Base-by-base conservation (phyloP, 2,113 vertebrate species). In the Chrysemys picta region DNA sequence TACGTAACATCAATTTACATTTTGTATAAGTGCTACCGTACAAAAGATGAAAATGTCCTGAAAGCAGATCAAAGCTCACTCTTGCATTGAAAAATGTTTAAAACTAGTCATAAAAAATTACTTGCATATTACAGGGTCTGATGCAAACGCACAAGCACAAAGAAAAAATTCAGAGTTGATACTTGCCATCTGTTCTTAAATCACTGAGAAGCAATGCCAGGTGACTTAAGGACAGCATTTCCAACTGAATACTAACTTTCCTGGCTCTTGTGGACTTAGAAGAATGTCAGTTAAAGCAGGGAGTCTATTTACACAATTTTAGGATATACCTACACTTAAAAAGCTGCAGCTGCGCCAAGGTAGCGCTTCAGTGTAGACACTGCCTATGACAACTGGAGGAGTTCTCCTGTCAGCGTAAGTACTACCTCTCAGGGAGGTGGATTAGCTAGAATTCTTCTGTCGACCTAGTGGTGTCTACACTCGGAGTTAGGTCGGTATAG, bases 61-160 rank as follows among this genome's bases (percentile, higher is more conserved):
- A 96, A 96, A 97, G 54, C n/a, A 95, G 93, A 96, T 91, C 92
- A 96, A 95, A 96, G n/a, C 78, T 88, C 79, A 94, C 89, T 95
- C 76, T 96, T 91, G 47, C 83, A 84, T 35, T 78, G 10, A 78
- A 95, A 59, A 93, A 95, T 91, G 45, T 88, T 57, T 95, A 62
- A 93, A 94, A 82, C 89, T 89, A 93, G 89, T 84, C 31, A 93
- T 75, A 54, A 89, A 96, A 93, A 83, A 87, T 69, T 2, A 87
- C 31, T 96, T 96, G 84, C 3, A 94, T 95, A 89, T 94, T 92
- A 14, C 90, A 49, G 65, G 56, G 47, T 5, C 10, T 94, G 57
- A 94, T 94, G 82, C 38, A 96, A 94, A 89, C 22, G 47, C 38
- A 69, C 27, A 87, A 80, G n/a, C 65, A 65, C 62, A 88, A 85